Base-by-base conservation (phyloP, 2,113 vertebrate species). In the Anarhynchus alexandrinus region DNA sequence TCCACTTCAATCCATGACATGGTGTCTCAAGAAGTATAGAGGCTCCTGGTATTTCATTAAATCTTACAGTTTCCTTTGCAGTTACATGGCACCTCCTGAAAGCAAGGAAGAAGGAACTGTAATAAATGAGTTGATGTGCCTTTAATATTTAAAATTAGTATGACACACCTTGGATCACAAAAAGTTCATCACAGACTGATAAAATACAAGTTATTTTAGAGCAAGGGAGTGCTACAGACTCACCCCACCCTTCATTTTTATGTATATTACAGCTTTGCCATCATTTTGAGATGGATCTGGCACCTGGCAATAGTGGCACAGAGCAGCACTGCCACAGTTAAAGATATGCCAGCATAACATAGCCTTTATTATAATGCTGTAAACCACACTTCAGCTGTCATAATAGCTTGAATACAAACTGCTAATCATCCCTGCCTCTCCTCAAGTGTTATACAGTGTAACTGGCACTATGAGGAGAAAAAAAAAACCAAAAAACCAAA, bases 111-210 rank as follows among this genome's bases (percentile, higher is more conserved):
- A 93, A 82, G 49, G 52, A 23, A 79, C 25, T 40, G 13, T 34
- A 94, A 78, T 54, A 94, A 55, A 55, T 79, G 30, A 72, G 11
- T 1, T 67, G 76, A 71, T 92, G 64, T 10, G 5, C 30, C 70
- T 86, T 92, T 86, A 89, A 54, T 67, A 83, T 83, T 92, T 74
- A 87, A 87, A 95, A 91, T 86, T 34, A 80, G 54, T 29, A 80
- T 32, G 92, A 73, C 76, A 85, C 88, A 92, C 43, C 72, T 82
- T 71, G 55, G 70, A 96, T 72, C 82, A 71, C 54, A 91, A 88
- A 65, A 90, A 86, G 86, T 87, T 84, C 52, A 87, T 42, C 61
- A 43, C 2, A 26, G 70, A 72, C 23, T 58, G 83, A 88, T n/a
- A 85, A 71, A 95, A 80, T 15, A 55, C 17, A 88, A 93, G 49